These are phyloP conservation scores for Fragum fragum DNA, from an alignment of 2,888 invertebrate species.

Conservation along the genomic window DNA sequence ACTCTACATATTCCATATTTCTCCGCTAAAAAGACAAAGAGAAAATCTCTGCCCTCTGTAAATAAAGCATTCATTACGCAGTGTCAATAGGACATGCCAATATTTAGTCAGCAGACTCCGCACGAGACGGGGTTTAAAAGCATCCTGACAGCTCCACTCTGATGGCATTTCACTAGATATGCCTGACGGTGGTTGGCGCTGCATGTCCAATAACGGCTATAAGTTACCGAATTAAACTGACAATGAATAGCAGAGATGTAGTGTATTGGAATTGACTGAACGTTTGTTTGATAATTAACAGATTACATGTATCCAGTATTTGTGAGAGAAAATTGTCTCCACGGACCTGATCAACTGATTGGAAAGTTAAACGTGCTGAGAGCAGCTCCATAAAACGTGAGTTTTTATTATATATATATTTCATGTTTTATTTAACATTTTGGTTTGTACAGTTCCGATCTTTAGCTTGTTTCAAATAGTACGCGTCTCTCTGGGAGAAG, in stretches of 20 bases:
- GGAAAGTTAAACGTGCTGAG: neutral
- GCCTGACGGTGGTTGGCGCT: neutral
- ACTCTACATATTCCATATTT: too few species aligned
- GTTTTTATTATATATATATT: neutral
- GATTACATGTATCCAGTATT: constrained; percentile 21
- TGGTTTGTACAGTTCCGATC: too few species aligned
- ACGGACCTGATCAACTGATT: constrained; percentile 1
- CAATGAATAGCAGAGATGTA: neutral
- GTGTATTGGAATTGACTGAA: constrained; percentile 5
- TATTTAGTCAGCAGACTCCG: constrained; percentile 1
- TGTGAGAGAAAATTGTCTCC: neutral
- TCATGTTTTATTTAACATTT: too few species aligned
- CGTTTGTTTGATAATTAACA: constrained; percentile 24
- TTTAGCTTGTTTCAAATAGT: too few species aligned
- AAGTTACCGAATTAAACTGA: constrained; percentile 1
- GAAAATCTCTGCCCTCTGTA: neutral
- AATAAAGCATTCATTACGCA: neutral
- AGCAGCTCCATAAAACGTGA: neutral
- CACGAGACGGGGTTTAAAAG: constrained; percentile 1
- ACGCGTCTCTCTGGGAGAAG: too few species aligned
- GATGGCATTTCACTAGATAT: neutral
- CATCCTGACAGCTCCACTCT: neutral
- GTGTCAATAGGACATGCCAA: neutral
- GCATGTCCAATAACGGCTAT: neutral
- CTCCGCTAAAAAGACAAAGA: too few species aligned